Conservation (phyloP, 2,113 vertebrate species). For the Atherinomorus stipes region DNA sequence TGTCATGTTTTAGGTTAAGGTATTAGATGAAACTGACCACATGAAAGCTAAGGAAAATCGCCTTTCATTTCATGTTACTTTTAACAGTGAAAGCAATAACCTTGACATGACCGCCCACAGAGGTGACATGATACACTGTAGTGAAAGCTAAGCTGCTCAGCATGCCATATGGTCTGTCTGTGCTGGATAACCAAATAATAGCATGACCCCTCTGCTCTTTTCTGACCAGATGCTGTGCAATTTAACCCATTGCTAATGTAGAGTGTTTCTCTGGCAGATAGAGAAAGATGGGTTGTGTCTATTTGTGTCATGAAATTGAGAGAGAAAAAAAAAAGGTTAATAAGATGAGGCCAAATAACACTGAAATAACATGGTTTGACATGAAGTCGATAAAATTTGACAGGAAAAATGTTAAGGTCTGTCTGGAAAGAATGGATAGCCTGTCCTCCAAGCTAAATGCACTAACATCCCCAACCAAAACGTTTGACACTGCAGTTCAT, state of each 20-base stretch:
- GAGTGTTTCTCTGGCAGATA: background rate
- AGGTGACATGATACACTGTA: background rate
- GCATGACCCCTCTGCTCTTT: background rate
- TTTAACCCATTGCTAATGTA: background rate
- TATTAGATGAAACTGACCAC: background rate
- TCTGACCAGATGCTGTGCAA: background rate
- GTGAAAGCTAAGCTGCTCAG: background rate
- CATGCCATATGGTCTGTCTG: background rate
- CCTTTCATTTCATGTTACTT: background rate
- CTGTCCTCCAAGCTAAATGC: background rate
- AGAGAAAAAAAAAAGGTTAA: no score
- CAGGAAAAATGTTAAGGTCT: no score
- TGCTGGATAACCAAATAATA: background rate
- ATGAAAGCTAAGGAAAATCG: background rate
- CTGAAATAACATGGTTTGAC: background rate
- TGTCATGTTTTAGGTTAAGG: background rate
- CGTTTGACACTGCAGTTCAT: no score
- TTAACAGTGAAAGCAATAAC: background rate
- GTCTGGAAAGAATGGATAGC: no score
- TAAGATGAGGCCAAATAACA: no score
- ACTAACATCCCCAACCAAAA: no score
- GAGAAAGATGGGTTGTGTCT: background rate
- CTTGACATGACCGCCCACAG: background rate
- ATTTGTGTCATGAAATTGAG: background rate
- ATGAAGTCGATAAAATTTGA: background rate